Conservation (phyloP, 2,113 vertebrate species). For the Pomatorhinus ruficollis region DNA sequence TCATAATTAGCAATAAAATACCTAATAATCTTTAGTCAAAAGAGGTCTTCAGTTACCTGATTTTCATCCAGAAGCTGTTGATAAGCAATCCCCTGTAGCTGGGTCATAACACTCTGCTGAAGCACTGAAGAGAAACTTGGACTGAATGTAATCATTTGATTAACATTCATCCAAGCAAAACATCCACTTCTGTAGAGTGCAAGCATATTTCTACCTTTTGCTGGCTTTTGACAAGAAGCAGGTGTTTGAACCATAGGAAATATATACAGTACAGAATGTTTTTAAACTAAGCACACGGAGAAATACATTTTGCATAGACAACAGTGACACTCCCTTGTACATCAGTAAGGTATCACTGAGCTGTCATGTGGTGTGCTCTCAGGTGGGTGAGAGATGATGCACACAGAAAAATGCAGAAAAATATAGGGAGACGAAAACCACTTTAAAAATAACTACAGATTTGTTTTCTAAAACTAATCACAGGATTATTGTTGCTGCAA, state of each 20-base stretch:
- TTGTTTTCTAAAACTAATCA: constrained; percentile 2
- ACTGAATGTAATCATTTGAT: constrained; percentile 38
- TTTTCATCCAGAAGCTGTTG: constrained; percentile 35
- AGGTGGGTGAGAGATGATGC: neutral
- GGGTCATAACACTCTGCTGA: neutral
- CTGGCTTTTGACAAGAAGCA: constrained; percentile 8
- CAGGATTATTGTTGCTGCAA: neutral
- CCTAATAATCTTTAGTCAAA: constrained; percentile 10
- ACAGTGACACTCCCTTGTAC: neutral
- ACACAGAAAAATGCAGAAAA: neutral
- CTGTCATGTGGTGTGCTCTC: neutral
- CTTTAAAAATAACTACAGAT: neutral
- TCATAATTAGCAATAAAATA: constrained; percentile 33
- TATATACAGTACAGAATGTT: neutral
- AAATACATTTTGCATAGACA: constrained; percentile 6
- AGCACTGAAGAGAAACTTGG: neutral
- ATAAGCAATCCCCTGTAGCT: constrained; percentile 11
- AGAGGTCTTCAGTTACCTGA: constrained; percentile 5
- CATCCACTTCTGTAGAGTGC: neutral
- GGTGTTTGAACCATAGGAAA: neutral
- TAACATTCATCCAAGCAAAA: constrained; percentile 39
- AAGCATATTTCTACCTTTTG: neutral
- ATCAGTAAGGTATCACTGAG: neutral
- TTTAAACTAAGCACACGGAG: neutral
- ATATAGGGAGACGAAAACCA: neutral